A percentile compares a stretch with the other conserved stretches of the same genome.
Evolutionary conservation across 2,888 invertebrate species (phyloP).

Genomic region (Eristalis intricaria): DNA sequence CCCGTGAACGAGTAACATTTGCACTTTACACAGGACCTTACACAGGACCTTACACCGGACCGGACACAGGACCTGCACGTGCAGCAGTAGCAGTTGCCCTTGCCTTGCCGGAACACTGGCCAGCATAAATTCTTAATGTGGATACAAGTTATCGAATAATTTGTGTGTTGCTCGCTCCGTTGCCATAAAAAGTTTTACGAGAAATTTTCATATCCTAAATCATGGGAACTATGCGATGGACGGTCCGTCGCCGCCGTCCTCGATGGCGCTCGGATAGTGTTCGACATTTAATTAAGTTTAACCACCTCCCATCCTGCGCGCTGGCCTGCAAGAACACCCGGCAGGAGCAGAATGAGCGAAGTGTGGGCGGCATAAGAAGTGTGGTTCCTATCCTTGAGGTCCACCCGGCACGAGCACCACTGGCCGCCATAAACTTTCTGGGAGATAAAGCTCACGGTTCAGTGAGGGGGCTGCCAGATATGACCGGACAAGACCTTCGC

Average conservation of each 20-base stretch:
- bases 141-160: constrained; percentile 69
- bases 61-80: constrained; percentile 4
- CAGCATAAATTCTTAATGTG: constrained; percentile 61
- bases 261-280: constrained; percentile 33
- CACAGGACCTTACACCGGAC: not conserved
- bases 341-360: not conserved
- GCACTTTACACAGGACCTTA: constrained; percentile 46
- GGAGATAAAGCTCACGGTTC: not conserved
- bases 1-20: constrained; percentile 40
- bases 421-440: not conserved
- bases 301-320: not conserved
- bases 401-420: not conserved
- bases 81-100: constrained; percentile 7
- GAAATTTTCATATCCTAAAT: constrained; percentile 43
- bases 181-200: constrained; percentile 35
- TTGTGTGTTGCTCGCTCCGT: constrained; percentile 18
- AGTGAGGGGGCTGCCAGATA: not conserved
- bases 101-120: constrained; percentile 26
- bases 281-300: constrained; percentile 68
- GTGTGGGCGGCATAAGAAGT: constrained; percentile 31
- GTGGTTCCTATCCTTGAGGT: not conserved
- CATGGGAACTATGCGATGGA: constrained; percentile 20
- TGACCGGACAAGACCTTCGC: not conserved
- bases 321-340: not conserved
- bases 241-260: constrained; percentile 29